These are phyloP conservation scores for Agrochola litura DNA, from an alignment of 2,888 invertebrate species.

Conservation along the genomic window DNA sequence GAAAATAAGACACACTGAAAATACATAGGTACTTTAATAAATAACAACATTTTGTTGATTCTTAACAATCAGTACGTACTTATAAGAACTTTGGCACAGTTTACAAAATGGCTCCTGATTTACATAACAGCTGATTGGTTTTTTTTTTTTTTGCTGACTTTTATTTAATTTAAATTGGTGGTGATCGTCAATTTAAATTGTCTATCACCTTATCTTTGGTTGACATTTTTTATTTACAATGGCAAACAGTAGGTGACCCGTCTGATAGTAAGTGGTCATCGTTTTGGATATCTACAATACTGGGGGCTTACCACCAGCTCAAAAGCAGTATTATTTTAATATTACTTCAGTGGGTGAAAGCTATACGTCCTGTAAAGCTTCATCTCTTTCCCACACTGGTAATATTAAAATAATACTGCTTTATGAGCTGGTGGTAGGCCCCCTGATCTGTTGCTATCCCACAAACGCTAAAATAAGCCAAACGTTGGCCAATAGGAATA, in stretches of 20 bases:
- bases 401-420: too few species aligned
- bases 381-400: too few species aligned
- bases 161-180: background rate
- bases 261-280: background rate
- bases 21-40: conserved; percentile 35
- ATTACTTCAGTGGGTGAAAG: too few species aligned
- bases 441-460: background rate
- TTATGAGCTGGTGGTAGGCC: too few species aligned
- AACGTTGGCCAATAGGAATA: background rate
- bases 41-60: conserved; percentile 23
- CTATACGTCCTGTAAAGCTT: too few species aligned
- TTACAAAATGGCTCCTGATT: conserved; percentile 22
- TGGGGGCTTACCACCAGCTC: too few species aligned
- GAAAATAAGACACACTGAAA: conserved; percentile 13
- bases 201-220: background rate
- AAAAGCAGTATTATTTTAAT: too few species aligned
- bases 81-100: conserved; percentile 28
- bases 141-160: background rate
- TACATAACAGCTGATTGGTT: background rate
- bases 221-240: background rate
- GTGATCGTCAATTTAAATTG: background rate
- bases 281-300: too few species aligned
- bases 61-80: background rate
- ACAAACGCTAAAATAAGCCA: background rate
- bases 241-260: background rate